Evolutionary conservation across 2,113 vertebrate genomes (phyloP).

Genomic region (Psephotus haematonotus): DNA sequence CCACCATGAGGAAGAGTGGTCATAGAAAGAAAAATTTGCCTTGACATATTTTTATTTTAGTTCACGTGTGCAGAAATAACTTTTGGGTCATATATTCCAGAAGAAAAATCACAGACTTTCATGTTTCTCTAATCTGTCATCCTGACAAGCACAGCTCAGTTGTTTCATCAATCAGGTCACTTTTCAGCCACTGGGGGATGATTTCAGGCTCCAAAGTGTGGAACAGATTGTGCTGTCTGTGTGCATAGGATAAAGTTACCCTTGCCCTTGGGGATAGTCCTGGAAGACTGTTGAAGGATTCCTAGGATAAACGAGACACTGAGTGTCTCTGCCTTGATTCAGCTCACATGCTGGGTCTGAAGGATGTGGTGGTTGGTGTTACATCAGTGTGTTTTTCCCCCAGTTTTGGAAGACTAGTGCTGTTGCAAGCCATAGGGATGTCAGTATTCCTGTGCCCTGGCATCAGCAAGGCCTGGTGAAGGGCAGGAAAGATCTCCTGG

Average conservation of each 20-base stretch:
- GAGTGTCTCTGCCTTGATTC: background rate
- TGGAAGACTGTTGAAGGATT: background rate
- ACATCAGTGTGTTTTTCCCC: background rate
- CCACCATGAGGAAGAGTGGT: background rate
- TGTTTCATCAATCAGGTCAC: background rate
- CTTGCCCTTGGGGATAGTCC: background rate
- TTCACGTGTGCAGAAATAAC: background rate
- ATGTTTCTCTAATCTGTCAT: background rate
- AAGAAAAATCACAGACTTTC: background rate
- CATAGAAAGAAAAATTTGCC: background rate
- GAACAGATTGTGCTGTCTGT: background rate
- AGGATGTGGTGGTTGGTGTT: background rate
- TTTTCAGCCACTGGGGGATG: background rate
- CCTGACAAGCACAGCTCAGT: background rate
- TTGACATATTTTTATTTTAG: background rate
- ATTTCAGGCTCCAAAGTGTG: background rate
- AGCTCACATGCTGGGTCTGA: background rate
- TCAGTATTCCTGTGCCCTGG: background rate
- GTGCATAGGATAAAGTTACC: background rate
- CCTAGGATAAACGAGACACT: background rate
- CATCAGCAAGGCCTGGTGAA: background rate
- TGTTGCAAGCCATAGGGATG: background rate
- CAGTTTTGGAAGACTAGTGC: background rate
- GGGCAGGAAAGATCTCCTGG: background rate
- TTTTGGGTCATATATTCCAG: background rate